phyloP scores from a whole-genome alignment of 2,888 invertebrate genomes.

The Oscheius myriophilus region DNA sequence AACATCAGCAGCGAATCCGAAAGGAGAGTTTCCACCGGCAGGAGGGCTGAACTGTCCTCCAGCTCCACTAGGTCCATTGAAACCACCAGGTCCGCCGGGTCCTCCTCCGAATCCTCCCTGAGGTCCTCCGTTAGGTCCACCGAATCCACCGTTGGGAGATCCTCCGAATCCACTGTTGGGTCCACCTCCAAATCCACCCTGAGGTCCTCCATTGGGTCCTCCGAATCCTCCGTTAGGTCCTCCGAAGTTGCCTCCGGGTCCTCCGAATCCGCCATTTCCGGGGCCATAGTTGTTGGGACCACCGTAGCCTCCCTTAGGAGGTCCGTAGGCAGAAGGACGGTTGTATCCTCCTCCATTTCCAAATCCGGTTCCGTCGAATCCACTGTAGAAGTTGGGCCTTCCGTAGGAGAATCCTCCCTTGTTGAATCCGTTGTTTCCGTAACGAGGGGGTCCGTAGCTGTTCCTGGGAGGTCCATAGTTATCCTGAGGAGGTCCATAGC shows the following conservation, averaged over 20 bases:
- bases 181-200: neutral
- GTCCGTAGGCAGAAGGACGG: no score
- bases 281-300: constrained; percentile 2
- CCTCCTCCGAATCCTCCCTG: constrained; percentile 1
- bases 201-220: constrained; percentile 16
- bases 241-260: neutral
- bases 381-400: neutral
- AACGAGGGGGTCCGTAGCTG: constrained; percentile 21
- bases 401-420: constrained; percentile 14
- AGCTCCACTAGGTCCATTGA: neutral
- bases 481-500: constrained; percentile 13
- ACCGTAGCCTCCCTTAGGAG: neutral
- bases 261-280: neutral
- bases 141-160: neutral
- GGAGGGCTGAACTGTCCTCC: neutral
- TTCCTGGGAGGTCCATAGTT: constrained; percentile 16
- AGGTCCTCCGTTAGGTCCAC: constrained; percentile 5
- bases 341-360: no score
- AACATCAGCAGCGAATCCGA: constrained; percentile 19
- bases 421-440: neutral
- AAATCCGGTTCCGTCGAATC: no score
- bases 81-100: constrained; percentile 1
- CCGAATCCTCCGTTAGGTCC: constrained; percentile 5
- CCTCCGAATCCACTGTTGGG: constrained; percentile 1
- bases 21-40: neutral